phyloP scores from a whole-genome alignment of 2,797 vertebrate species.

The Loriculus beryllinus region DNA sequence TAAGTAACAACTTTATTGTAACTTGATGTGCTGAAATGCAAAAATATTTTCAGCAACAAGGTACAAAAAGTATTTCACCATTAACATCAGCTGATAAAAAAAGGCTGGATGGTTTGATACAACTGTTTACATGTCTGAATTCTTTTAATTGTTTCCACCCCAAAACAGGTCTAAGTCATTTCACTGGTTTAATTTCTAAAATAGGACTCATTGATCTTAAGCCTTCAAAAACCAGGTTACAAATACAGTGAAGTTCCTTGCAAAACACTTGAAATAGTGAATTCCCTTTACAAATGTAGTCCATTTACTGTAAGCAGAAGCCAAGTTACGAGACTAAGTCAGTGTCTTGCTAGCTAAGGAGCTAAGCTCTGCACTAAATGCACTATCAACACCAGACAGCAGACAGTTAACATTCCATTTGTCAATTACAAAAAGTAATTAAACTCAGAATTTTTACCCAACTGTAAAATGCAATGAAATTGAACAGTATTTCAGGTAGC shows the following conservation, averaged over 20 bases:
- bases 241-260: slow-evolving; percentile 70
- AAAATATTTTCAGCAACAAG: slow-evolving; percentile 84
- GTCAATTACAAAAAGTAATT: not conserved
- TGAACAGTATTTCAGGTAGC: not conserved
- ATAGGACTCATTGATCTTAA: slow-evolving; percentile 68
- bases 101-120: slow-evolving; percentile 75
- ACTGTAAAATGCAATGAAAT: not conserved
- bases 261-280: slow-evolving; percentile 73
- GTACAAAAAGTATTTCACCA: slow-evolving; percentile 80
- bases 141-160: slow-evolving; percentile 62
- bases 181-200: slow-evolving; percentile 74
- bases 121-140: slow-evolving; percentile 71
- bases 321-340: slow-evolving; percentile 47
- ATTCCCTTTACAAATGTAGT: slow-evolving; percentile 72
- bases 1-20: slow-evolving; percentile 85
- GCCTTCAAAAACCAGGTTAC: slow-evolving; percentile 71
- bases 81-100: slow-evolving; percentile 79
- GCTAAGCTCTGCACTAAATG: slow-evolving; percentile 14
- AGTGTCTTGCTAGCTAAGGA: slow-evolving; percentile 12
- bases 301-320: slow-evolving; percentile 78
- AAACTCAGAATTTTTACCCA: not conserved
- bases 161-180: slow-evolving; percentile 70
- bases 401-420: slow-evolving; percentile 20
- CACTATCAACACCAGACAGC: not conserved
- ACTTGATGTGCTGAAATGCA: slow-evolving; percentile 79